Conservation (phyloP, 2,888 invertebrate genomes). For the Papilio gigon region DNA sequence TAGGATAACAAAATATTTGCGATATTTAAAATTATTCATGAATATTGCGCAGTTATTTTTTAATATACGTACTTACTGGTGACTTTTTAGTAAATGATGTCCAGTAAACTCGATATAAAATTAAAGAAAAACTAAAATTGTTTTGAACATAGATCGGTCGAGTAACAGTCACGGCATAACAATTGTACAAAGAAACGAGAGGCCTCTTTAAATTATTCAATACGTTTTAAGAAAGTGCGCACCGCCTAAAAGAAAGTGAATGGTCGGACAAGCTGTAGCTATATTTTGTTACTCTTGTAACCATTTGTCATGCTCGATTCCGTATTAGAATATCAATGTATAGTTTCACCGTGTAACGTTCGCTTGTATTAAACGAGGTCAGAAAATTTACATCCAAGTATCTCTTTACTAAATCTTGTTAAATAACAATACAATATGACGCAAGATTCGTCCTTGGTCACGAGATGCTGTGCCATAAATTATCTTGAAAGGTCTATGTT, state of each 20-base stretch:
- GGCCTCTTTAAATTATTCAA: constrained; percentile 25
- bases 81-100: no score
- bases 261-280: background rate
- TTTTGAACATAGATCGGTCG: background rate
- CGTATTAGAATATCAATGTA: constrained; percentile 13
- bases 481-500: constrained; percentile 22
- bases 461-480: constrained; percentile 26
- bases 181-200: constrained; percentile 5
- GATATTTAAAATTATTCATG: no score
- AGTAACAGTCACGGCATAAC: background rate
- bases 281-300: constrained; percentile 9
- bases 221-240: constrained; percentile 25
- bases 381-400: constrained; percentile 16
- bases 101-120: no score
- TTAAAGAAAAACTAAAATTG: background rate
- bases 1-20: no score
- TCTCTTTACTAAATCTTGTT: background rate
- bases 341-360: background rate
- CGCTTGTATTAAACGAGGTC: constrained; percentile 14
- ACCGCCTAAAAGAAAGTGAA: constrained; percentile 32
- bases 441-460: constrained; percentile 23
- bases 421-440: constrained; percentile 25
- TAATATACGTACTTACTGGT: no score
- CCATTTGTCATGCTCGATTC: background rate
- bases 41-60: no score